Base-by-base conservation (phyloP, 1,140 invertebrate genomes). In the Planococcus citri region DNA sequence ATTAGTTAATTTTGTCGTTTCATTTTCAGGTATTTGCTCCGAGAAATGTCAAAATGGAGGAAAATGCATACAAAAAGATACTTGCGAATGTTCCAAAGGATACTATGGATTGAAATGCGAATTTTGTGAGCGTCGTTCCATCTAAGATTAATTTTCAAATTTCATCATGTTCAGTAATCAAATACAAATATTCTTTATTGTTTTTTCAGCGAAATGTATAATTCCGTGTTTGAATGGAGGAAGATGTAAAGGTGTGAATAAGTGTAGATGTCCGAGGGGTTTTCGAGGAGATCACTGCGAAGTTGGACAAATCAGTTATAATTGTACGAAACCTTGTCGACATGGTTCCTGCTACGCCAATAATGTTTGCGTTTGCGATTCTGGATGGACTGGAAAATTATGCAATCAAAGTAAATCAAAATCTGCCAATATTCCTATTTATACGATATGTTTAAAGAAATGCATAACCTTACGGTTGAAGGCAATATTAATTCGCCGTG, bases 11-110 rank as follows among this genome's bases (percentile, higher is more conserved):
- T 17, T 51, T 37, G 33, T 37, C 14, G 33, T 60, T 20, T 37
- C n/a, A 17, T 29, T 83, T 82, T 64, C 77, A 92, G 92, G 92
- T 74, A 94, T 95, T 77, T 95, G 93, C 78, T 82, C 86, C 38
- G 86, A 94, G 73, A 93, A 93, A 79, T 95, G 93, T 80, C 78
- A 91, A 70, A 95, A 95, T 77, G 92, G 92, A n/a, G 93, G 93
- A 10, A 95, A 95, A 82, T 95, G 93, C 77, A 71, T 71, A 71
- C 71, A 71, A 71, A 71, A 71, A 71, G 71, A 72, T 12, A 72
- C 71, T 20, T 73, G 72, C n/a, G 61, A 73, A 57, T 73, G 71
- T 69, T 51, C 64, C 20, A 72, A 72, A 67, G 72, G 72, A 14
- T 72, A 71, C 3, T 72, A 72, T 38, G 72, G 72, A n/a, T 80